Evolutionary conservation across 2,888 invertebrate species (phyloP).

Genomic region (Drosophila greeni): DNA sequence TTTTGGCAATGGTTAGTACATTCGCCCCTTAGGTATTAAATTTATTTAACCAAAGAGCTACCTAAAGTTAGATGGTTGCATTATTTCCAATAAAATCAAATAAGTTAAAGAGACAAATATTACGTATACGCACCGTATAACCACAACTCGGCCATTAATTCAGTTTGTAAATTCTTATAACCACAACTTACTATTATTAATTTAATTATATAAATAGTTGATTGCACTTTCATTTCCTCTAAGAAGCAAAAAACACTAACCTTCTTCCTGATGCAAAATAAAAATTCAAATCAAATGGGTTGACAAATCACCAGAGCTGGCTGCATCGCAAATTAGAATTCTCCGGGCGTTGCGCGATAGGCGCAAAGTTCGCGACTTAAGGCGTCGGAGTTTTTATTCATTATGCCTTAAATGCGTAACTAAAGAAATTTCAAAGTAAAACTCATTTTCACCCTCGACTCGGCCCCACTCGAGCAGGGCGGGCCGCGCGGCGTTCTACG

Average conservation of each 20-base stretch:
- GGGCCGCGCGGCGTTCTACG: slow-evolving; percentile 36
- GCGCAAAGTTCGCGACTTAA: slow-evolving; percentile 18
- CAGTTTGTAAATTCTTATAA: background rate
- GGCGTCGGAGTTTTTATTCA: slow-evolving; percentile 54
- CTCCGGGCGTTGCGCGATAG: slow-evolving; percentile 14
- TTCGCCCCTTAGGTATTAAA: too few relatives aligned
- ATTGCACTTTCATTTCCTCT: too few relatives aligned
- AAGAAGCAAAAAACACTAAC: background rate
- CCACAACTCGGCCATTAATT: too few relatives aligned
- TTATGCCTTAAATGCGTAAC: slow-evolving; percentile 71
- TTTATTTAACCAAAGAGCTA: too few relatives aligned
- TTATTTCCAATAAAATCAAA: background rate
- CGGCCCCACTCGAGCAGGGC: too few relatives aligned
- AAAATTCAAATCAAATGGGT: slow-evolving; percentile 21
- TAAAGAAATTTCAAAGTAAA: slow-evolving; percentile 69
- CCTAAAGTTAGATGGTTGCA: background rate
- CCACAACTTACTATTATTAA: too few relatives aligned
- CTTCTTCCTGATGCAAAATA: background rate
- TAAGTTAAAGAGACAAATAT: background rate
- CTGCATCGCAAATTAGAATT: slow-evolving; percentile 20
- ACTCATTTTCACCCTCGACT: slow-evolving; percentile 45
- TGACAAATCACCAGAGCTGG: slow-evolving; percentile 8
- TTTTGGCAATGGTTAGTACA: too few relatives aligned
- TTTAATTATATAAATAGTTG: background rate
- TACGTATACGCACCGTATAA: background rate